Evolutionary conservation across 2,113 vertebrate species (phyloP), one percentile per base, ranked within the genome.

Genomic region (Oreamnos americanus): DNA sequence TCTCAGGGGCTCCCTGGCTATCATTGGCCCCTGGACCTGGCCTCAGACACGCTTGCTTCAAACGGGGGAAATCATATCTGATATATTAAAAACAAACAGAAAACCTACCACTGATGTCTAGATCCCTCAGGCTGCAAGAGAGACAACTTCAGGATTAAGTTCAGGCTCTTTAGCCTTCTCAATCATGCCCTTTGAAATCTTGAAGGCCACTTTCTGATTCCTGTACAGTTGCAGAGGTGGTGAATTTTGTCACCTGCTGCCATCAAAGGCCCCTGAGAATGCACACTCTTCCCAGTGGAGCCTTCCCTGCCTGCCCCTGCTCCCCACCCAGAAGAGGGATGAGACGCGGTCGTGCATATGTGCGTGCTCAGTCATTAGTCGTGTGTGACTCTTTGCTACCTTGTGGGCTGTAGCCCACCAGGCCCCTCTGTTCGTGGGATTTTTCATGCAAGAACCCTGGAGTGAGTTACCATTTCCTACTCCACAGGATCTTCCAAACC

Each of bases 261-360:
- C 78, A 93, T 39, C 55, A 25, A 28, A 84, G 11, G 28, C 6
- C 49, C 30, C 88, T 89, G 39, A 28, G 21, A 43, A 21, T 30
- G 36, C 60, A 85, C 33, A 23, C 14, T 33, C 39, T 15, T 25
- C 13, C 36, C 39, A 1, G 13, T 12, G 28, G 30, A 33, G 30
- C 19, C 81, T 23, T n/a, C 39, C 43, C 26, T 25, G 78, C 33
- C 57, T 45, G 30, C 1, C 26, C 33, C 51, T 0, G 5, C 13
- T 47, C 7, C 43, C 33, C 6, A 33, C 45, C 49, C 87, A 39
- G 51, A 36, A 39, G 15, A 51, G 19, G 23, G 51, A 62, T 33
- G 43, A 53, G 43, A 71, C 1, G 2, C 3, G 3, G 13, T 57
- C 6, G 2, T 23, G 10, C n/a, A 6, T 3, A 39, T 1, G 1